Base-by-base conservation (phyloP, 1,140 invertebrate genomes). In the Venustaconcha ellipsiformis region DNA sequence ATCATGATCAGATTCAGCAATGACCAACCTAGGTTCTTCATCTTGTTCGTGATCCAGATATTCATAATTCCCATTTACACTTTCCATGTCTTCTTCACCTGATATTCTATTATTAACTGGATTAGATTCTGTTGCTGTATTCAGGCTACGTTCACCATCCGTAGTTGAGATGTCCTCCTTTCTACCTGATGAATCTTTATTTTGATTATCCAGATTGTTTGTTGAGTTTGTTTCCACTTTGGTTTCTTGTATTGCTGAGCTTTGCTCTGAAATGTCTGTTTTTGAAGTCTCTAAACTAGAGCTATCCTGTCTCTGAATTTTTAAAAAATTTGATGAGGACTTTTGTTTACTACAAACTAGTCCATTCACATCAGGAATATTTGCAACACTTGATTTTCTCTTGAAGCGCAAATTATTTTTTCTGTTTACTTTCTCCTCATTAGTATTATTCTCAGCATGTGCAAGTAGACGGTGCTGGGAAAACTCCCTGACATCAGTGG, bases 401-500 rank as follows among this genome's bases (percentile, higher is more conserved):
- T 48, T 48, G 11, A 48, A 48, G 14, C 75, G 57, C 5, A 77
- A 66, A 64, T 55, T 77, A 63, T 67, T 77, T 68, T 77, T 77
- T 15, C 70, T 57, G 14, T 57, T 30, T 56, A 77, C 65, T 48
- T 70, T 68, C 63, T 77, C 72, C 18, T 48, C n/a, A 26, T 67
- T 63, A 66, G 72, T 79, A 62, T 78, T 82, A 48, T 83, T 82
- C 48, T 84, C 78, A 58, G 80, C 78, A 79, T 88, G 87, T 55
- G 82, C 83, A 57, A 81, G 80, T 59, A 80, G 78, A 66, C 84
- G 84, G 70, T 88, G 87, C 67, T 81, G 76, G 18, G 79, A 80
- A 67, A 88, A 88, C 70, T 85, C 86, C n/a, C 78, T 79, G 18
- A 82, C 73, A 70, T 87, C 84, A 37, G 78, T 84, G 69, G 83